Conservation (phyloP, 2,888 invertebrate genomes). For the Meiosimyza platycephala region DNA sequence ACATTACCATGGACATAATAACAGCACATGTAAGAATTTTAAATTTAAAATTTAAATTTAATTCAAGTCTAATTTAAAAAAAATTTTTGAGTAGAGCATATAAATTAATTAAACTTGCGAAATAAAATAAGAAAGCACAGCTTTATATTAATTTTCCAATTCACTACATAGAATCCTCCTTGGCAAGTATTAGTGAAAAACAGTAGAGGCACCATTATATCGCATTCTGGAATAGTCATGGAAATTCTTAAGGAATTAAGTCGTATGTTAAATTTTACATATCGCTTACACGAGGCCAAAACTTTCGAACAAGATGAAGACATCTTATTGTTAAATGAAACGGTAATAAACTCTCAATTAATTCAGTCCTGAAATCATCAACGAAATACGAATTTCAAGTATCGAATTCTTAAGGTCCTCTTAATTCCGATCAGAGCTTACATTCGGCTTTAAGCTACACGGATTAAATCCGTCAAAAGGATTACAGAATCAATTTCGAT, state of each 20-base stretch:
- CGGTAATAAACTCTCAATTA: slow-evolving; percentile 47
- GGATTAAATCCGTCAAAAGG: too few species aligned
- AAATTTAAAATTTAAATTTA: too few species aligned
- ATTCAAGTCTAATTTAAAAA: too few species aligned
- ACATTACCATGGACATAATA: slow-evolving; percentile 77
- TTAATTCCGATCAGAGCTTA: too few species aligned
- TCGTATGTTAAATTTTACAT: slow-evolving; percentile 82
- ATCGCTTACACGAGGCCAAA: slow-evolving; percentile 56
- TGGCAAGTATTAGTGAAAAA: slow-evolving; percentile 81
- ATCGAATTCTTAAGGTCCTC: too few species aligned
- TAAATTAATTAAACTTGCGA: neutral
- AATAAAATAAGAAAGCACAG: neutral
- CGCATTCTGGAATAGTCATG: slow-evolving; percentile 80
- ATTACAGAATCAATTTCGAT: too few species aligned
- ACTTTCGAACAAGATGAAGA: slow-evolving; percentile 43
- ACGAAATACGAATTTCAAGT: too few species aligned
- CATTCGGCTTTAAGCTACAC: too few species aligned
- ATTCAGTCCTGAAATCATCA: neutral
- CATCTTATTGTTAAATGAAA: slow-evolving; percentile 50
- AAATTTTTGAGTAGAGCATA: neutral
- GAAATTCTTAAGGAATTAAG: slow-evolving; percentile 83
- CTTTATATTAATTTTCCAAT: neutral
- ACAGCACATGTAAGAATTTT: slow-evolving; percentile 78
- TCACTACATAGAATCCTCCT: slow-evolving; percentile 80
- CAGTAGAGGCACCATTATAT: slow-evolving; percentile 67